Conservation (phyloP, 2,888 invertebrate genomes). For the Amblyjoppa proteus region DNA sequence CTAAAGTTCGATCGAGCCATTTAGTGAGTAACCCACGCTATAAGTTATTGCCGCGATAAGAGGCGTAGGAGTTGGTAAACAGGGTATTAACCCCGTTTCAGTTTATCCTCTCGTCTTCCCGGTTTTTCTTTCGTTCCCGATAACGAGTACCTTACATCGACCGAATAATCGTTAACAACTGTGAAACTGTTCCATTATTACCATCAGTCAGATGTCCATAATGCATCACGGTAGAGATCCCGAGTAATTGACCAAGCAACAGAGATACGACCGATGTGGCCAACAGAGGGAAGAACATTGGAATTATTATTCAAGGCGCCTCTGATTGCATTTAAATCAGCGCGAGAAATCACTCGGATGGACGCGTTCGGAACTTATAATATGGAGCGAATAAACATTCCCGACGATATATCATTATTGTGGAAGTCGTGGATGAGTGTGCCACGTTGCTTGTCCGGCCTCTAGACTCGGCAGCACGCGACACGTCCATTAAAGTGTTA, state of each 20-base stretch:
- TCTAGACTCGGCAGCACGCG: conserved; percentile 54
- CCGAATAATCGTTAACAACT: conserved; percentile 20
- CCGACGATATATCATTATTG: background rate
- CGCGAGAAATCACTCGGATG: background rate
- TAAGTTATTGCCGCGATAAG: conserved; percentile 75
- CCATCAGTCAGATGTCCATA: background rate
- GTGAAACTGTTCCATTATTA: conserved; percentile 6
- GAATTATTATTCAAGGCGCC: background rate
- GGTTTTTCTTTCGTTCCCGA: conserved; percentile 21
- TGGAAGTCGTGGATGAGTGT: background rate
- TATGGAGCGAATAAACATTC: background rate
- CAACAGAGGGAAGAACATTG: background rate
- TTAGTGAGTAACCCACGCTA: conserved; percentile 70
- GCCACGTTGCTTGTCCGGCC: conserved; percentile 4
- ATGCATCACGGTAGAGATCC: background rate
- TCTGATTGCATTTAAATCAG: background rate
- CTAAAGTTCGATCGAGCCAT: conserved; percentile 71
- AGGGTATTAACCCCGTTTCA: conserved; percentile 79
- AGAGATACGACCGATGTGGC: background rate
- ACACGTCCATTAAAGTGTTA: conserved; percentile 53
- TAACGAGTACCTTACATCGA: conserved; percentile 26
- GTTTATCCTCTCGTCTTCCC: conserved; percentile 33
- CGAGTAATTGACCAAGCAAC: background rate
- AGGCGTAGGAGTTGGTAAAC: conserved; percentile 75
- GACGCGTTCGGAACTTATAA: background rate